Evolutionary conservation across 2,797 vertebrate species (phyloP).

Genomic region (Hoplostethus mediterraneus): DNA sequence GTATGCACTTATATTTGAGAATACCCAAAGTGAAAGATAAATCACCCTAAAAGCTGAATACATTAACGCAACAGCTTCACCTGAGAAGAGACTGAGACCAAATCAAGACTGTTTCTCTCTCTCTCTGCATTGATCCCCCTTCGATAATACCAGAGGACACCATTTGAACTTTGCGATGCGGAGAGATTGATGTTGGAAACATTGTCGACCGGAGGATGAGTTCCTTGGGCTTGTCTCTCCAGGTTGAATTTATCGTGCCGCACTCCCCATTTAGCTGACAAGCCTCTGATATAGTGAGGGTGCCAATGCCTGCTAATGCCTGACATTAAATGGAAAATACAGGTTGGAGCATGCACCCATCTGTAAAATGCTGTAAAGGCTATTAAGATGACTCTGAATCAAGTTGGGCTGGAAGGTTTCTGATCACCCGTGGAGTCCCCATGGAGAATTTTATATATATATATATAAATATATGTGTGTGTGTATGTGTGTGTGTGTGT

Average conservation of each 20-base stretch:
- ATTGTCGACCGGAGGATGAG: neutral
- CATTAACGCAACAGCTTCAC: neutral
- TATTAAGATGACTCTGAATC: slow-evolving; percentile 26
- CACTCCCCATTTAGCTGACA: slow-evolving; percentile 48
- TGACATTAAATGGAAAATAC: slow-evolving; percentile 44
- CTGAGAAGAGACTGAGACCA: no score
- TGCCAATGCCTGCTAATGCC: slow-evolving; percentile 53
- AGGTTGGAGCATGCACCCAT: neutral
- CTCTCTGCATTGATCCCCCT: neutral
- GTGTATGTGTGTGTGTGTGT: neutral
- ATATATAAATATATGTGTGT: neutral
- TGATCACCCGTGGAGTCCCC: slow-evolving; percentile 16
- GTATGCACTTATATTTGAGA: neutral
- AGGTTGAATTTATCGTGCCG: slow-evolving; percentile 37
- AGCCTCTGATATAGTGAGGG: slow-evolving; percentile 47
- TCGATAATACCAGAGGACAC: slow-evolving; percentile 17
- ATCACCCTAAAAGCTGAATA: slow-evolving; percentile 9
- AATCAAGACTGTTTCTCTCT: neutral
- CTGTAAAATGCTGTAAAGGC: slow-evolving; percentile 8
- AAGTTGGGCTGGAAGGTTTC: slow-evolving; percentile 13
- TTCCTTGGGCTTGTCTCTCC: slow-evolving; percentile 8
- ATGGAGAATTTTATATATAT: neutral
- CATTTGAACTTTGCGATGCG: slow-evolving; percentile 27
- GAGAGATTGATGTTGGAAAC: slow-evolving; percentile 41
- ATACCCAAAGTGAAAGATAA: neutral